Evolutionary conservation across 1,140 invertebrate genomes (phyloP).

Genomic region (Drosophila pallidifrons): DNA sequence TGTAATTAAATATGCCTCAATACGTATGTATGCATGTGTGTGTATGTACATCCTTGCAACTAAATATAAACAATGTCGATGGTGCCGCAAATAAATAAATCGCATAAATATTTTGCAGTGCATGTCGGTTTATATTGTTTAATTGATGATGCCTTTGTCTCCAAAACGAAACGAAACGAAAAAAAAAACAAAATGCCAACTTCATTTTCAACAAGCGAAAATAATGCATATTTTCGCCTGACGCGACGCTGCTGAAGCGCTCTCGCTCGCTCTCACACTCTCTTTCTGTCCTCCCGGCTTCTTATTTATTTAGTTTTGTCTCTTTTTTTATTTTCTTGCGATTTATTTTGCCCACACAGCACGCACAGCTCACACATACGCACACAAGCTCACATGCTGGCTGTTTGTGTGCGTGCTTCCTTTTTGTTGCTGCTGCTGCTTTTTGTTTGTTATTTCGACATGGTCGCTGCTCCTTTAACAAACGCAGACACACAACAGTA

Average conservation of each 20-base stretch:
- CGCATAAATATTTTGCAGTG: constrained; percentile 17
- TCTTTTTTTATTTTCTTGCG: constrained; percentile 42
- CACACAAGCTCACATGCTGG: constrained; percentile 8
- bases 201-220: constrained; percentile 39
- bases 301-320: constrained; percentile 56
- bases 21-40: not conserved
- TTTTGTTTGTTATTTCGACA: constrained; percentile 50
- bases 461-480: constrained; percentile 45
- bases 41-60: constrained; percentile 49
- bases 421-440: constrained; percentile 51
- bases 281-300: constrained; percentile 30
- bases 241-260: constrained; percentile 22
- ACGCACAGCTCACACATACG: constrained; percentile 8
- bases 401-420: constrained; percentile 40
- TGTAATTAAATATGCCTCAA: constrained; percentile 13
- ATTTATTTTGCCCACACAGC: constrained; percentile 58
- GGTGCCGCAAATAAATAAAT: constrained; percentile 46
- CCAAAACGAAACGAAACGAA: not conserved
- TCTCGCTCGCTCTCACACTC: not conserved
- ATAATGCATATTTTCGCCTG: constrained; percentile 52
- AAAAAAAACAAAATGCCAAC: constrained; percentile 28
- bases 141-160: constrained; percentile 52
- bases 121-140: constrained; percentile 34
- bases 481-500: constrained; percentile 15
- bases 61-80: constrained; percentile 50